Evolutionary conservation across 1,140 invertebrate species (phyloP).

Genomic region (Dufourea novaeangliae): DNA sequence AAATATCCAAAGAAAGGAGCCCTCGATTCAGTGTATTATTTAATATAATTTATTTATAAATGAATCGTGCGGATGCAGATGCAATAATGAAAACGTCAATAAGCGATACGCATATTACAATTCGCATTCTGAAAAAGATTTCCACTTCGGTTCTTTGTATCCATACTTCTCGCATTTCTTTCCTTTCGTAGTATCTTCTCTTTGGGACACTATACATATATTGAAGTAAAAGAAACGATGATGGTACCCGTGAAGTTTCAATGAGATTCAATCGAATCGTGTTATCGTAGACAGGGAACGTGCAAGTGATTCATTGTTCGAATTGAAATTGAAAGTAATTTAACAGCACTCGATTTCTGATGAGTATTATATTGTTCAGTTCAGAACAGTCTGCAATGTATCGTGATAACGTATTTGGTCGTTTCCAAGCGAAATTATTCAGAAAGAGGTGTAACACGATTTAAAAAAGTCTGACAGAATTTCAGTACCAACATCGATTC

Average conservation of each 20-base stretch:
- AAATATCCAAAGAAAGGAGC: not conserved
- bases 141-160: constrained; percentile 70
- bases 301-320: not conserved
- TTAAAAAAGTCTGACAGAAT: constrained; percentile 10
- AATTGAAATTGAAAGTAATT: not conserved
- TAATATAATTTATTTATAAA: constrained; percentile 82
- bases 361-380: not conserved
- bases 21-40: constrained; percentile 66
- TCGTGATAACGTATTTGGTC: not conserved
- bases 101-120: constrained; percentile 81
- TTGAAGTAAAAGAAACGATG: constrained; percentile 11
- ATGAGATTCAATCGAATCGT: constrained; percentile 6
- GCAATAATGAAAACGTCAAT: constrained; percentile 82
- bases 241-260: constrained; percentile 13
- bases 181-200: not conserved
- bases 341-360: constrained; percentile 4
- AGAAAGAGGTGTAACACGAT: not conserved
- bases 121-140: constrained; percentile 79
- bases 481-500: constrained; percentile 29
- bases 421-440: not conserved
- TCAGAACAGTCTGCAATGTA: not conserved
- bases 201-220: not conserved
- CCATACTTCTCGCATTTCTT: constrained; percentile 8
- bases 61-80: constrained; percentile 82
- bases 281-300: not conserved